These are phyloP conservation scores for Drosophila quinaria DNA, from an alignment of 2,888 invertebrate species.

Conservation along the genomic window DNA sequence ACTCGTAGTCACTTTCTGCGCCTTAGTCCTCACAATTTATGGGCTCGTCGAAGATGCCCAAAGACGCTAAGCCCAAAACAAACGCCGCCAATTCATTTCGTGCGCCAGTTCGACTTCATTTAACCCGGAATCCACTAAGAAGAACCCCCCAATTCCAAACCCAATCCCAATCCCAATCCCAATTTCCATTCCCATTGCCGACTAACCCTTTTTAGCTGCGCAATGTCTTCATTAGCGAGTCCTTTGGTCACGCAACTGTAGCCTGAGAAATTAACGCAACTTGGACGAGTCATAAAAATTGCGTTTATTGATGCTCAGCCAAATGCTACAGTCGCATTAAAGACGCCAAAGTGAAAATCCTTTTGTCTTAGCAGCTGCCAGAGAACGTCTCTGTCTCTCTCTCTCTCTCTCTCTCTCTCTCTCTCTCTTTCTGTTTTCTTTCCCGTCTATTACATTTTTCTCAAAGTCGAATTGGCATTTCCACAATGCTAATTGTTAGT, in stretches of 20 bases:
- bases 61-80: conserved; percentile 65
- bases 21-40: conserved; percentile 69
- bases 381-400: neutral
- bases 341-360: conserved; percentile 62
- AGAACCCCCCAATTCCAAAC: neutral
- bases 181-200: neutral
- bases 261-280: conserved; percentile 71
- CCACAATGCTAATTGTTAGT: neutral
- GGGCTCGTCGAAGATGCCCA: conserved; percentile 66
- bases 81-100: conserved; percentile 77
- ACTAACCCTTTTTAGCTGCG: conserved; percentile 59
- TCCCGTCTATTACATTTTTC: neutral
- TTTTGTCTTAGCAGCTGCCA: conserved; percentile 60
- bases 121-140: conserved; percentile 62
- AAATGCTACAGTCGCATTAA: conserved; percentile 53
- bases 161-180: conserved; percentile 1
- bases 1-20: conserved; percentile 13
- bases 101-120: conserved; percentile 84
- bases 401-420: neutral
- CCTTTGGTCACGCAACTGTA: conserved; percentile 81
- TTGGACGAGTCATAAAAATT: conserved; percentile 74
- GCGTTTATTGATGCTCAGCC: conserved; percentile 78
- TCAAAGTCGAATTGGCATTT: neutral
- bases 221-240: conserved; percentile 76
- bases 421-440: neutral